A percentile compares a stretch with the other conserved stretches of the same genome.
These are phyloP conservation scores for Amphipyra tragopoginis DNA, from an alignment of 2,888 invertebrate species.

Conservation along the genomic window DNA sequence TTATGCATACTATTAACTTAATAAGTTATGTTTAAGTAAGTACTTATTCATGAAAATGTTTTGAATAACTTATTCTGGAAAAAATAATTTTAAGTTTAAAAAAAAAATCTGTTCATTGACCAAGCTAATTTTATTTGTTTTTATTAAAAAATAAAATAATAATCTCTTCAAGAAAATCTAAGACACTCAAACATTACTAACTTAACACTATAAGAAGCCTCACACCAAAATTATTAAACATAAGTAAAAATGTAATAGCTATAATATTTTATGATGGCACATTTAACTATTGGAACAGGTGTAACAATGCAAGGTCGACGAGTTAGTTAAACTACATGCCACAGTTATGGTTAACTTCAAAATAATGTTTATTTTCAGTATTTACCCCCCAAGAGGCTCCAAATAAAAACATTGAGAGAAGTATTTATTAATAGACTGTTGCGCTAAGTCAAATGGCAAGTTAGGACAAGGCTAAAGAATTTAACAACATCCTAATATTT, in stretches of 20 bases:
- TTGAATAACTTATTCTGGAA: no score
- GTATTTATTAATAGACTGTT: constrained; percentile 13
- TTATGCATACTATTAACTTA: neutral
- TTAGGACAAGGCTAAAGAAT: constrained; percentile 14
- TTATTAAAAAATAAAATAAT: no score
- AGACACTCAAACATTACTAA: no score
- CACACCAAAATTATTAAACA: neutral
- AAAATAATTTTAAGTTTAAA: no score
- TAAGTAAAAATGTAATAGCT: constrained; percentile 2
- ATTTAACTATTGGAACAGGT: constrained; percentile 51
- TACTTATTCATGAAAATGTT: no score
- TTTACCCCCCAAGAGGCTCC: constrained; percentile 33
- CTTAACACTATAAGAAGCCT: neutral
- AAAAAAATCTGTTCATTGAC: no score
- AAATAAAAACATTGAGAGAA: neutral
- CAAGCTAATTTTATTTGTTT: no score
- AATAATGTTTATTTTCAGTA: constrained; percentile 27
- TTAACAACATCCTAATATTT: constrained; percentile 20
- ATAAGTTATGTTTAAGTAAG: neutral
- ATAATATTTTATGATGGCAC: constrained; percentile 15
- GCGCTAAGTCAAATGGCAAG: constrained; percentile 3
- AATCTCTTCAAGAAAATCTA: no score
- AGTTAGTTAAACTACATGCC: constrained; percentile 8
- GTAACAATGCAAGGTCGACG: constrained; percentile 49
- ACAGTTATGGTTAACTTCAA: constrained; percentile 6